Conservation (phyloP, 1,140 invertebrate genomes). For the Fopius arisanus region DNA sequence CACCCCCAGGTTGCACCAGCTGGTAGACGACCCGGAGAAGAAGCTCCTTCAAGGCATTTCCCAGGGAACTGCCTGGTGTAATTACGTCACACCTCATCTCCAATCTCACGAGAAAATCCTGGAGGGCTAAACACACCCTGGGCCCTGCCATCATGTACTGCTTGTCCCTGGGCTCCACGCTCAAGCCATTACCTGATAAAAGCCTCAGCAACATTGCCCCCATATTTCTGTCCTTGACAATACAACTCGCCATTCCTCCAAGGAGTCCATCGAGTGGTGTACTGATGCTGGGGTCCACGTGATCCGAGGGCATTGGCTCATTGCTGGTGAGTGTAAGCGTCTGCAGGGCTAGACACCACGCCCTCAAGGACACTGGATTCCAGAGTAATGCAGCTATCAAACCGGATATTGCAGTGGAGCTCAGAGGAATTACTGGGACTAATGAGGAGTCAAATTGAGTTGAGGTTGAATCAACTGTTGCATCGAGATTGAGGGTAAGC, state of each 20-base stretch:
- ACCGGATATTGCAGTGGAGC: conserved; percentile 73
- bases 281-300: conserved; percentile 50
- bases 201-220: conserved; percentile 77
- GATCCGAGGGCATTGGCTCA: conserved; percentile 53
- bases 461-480: conserved; percentile 40
- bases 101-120: conserved; percentile 76
- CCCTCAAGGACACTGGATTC: conserved; percentile 74
- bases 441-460: conserved; percentile 69
- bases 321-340: conserved; percentile 69
- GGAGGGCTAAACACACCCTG: conserved; percentile 76
- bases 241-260: conserved; percentile 68
- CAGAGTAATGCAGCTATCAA: conserved; percentile 74
- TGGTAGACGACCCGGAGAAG: conserved; percentile 76
- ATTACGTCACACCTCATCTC: conserved; percentile 75
- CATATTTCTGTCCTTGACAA: conserved; percentile 75
- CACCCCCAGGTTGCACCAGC: conserved; percentile 75
- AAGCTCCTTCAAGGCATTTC: conserved; percentile 73
- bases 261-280: conserved; percentile 51
- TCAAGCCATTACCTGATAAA: conserved; percentile 72
- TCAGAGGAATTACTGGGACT: conserved; percentile 76
- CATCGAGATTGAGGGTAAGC: conserved; percentile 79
- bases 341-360: conserved; percentile 79
- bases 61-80: conserved; percentile 66
- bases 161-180: conserved; percentile 64
- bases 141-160: conserved; percentile 74